Evolutionary conservation across 1,140 invertebrate species (phyloP).

Genomic region (Orchesella cincta): DNA sequence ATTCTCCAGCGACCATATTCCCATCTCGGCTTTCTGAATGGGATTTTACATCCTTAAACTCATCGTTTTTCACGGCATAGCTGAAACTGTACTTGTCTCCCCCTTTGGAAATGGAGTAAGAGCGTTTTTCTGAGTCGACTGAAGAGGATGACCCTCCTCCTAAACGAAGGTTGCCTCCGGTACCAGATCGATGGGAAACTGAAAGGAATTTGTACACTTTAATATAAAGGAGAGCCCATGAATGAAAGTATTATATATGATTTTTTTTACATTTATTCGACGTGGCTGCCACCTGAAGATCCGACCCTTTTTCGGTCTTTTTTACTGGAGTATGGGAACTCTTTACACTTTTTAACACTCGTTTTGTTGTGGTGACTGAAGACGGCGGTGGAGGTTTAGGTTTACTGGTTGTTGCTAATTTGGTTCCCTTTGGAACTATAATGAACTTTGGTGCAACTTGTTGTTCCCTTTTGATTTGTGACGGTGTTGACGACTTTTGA

Average conservation of each 20-base stretch:
- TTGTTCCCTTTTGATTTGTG: neutral
- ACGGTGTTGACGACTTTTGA: neutral
- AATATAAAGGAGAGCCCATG: neutral
- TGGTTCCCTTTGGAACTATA: neutral
- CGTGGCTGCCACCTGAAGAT: neutral
- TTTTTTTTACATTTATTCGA: conserved; percentile 3
- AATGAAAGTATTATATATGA: neutral
- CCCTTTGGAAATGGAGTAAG: neutral
- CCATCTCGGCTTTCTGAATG: conserved; percentile 62
- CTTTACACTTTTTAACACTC: neutral
- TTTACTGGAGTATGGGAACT: neutral
- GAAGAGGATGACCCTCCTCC: too few species aligned
- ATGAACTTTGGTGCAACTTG: conserved; percentile 1
- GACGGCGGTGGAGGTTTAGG: neutral
- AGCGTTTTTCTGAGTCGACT: neutral
- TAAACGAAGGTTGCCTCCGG: neutral
- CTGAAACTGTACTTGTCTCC: conserved; percentile 57
- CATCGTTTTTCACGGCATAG: conserved; percentile 48
- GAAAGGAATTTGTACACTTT: neutral
- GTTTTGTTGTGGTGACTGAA: neutral
- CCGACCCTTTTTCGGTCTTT: neutral
- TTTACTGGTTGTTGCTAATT: neutral
- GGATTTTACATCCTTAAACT: conserved; percentile 54
- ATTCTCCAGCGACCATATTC: conserved; percentile 60
- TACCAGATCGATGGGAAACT: neutral